phyloP scores from a whole-genome alignment of 2,888 invertebrate species.

The Caenorhabditis sp. region DNA sequence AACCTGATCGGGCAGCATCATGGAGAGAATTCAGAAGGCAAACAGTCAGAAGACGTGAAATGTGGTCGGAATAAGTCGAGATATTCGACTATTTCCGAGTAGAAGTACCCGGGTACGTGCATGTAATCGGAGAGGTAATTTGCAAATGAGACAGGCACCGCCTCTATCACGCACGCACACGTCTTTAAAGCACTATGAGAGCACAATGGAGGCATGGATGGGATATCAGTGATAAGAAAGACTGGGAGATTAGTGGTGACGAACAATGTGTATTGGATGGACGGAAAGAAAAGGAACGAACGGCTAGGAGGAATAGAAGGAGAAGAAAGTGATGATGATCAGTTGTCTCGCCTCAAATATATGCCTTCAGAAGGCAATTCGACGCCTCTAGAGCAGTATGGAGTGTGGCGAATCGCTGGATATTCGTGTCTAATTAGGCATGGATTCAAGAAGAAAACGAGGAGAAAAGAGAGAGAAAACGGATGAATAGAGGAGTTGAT shows the following conservation, averaged over 20 bases:
- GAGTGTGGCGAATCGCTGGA: neutral
- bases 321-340: neutral
- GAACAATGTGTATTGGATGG: too few relatives aligned
- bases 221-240: too few relatives aligned
- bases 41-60: too few relatives aligned
- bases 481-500: constrained; percentile 48
- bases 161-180: too few relatives aligned
- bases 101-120: neutral
- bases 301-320: neutral
- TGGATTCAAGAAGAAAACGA: constrained; percentile 31
- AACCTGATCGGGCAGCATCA: constrained; percentile 48
- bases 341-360: neutral
- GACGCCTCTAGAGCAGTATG: too few relatives aligned
- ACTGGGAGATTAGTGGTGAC: too few relatives aligned
- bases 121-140: constrained; percentile 50
- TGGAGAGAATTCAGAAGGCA: too few relatives aligned
- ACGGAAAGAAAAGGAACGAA: neutral
- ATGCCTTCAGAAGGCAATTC: constrained; percentile 26
- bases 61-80: too few relatives aligned
- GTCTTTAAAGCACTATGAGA: neutral
- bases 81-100: too few relatives aligned
- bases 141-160: constrained; percentile 22
- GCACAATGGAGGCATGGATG: too few relatives aligned
- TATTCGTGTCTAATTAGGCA: constrained; percentile 32
- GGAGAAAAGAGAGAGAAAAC: neutral